Percentiles rank a stretch among this genome's conserved stretches.
These are phyloP conservation scores for Tetrapedia diversipes DNA, from an alignment of 2,888 invertebrate species.

Conservation along the genomic window DNA sequence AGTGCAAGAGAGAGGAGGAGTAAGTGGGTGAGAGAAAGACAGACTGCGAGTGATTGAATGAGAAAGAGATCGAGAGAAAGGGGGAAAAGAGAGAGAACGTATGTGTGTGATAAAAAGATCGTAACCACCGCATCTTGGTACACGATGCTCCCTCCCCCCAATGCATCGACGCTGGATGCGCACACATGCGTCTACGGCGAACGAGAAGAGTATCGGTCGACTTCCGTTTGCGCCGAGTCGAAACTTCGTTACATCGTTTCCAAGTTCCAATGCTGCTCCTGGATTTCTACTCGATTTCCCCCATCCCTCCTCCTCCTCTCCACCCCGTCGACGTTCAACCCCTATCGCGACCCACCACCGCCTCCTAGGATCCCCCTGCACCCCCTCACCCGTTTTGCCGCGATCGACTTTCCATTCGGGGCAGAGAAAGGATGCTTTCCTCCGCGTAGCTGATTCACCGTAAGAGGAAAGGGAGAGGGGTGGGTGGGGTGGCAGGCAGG, in stretches of 20 bases:
- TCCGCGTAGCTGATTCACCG: constrained; percentile 34
- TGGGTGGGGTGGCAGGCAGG: not conserved
- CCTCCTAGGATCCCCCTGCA: constrained; percentile 4
- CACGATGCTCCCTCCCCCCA: too few relatives aligned
- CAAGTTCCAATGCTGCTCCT: constrained; percentile 59
- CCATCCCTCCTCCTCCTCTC: constrained; percentile 7
- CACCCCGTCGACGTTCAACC: not conserved
- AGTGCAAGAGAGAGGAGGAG: too few relatives aligned
- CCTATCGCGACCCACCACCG: constrained; percentile 11
- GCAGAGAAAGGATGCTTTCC: constrained; percentile 54
- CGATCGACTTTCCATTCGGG: constrained; percentile 50
- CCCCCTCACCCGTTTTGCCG: too few relatives aligned
- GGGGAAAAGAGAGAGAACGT: too few relatives aligned
- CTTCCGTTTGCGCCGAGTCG: constrained; percentile 63
- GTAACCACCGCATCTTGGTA: not conserved
- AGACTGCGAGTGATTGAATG: too few relatives aligned
- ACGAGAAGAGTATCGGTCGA: constrained; percentile 62
- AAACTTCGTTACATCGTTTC: constrained; percentile 71
- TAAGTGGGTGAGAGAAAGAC: too few relatives aligned
- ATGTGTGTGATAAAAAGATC: too few relatives aligned
- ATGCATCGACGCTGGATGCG: constrained; percentile 11
- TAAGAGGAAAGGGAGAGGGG: not conserved
- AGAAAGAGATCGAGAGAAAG: too few relatives aligned
- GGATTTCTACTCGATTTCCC: constrained; percentile 65
- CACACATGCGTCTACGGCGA: constrained; percentile 35